Percentiles rank a stretch among this genome's conserved stretches.
These are phyloP conservation scores for Rhadinocentrus ornatus DNA, from an alignment of 2,797 vertebrate species.

Conservation along the genomic window DNA sequence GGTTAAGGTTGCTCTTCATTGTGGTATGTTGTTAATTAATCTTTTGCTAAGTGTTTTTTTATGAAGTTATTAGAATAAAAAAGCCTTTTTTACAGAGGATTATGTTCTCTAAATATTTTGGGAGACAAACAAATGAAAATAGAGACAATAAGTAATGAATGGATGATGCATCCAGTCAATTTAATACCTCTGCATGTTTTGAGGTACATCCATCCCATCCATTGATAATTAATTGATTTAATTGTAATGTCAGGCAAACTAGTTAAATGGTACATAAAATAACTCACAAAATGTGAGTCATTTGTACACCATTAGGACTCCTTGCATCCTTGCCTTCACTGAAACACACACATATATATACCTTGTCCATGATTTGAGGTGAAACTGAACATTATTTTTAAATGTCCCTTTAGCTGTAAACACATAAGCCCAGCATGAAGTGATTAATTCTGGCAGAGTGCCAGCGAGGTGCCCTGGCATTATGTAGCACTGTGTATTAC, in stretches of 20 bases:
- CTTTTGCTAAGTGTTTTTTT: no score
- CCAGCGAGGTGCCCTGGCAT: slow-evolving; percentile 41
- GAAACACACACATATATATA: not conserved
- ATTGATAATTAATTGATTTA: no score
- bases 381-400: slow-evolving; percentile 46
- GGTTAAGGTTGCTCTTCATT: no score
- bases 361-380: slow-evolving; percentile 20
- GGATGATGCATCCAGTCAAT: not conserved
- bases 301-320: no score
- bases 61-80: not conserved
- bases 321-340: no score
- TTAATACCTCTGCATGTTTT: not conserved
- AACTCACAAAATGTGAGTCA: slow-evolving; percentile 35
- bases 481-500: slow-evolving; percentile 55
- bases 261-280: slow-evolving; percentile 53
- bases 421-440: slow-evolving; percentile 38
- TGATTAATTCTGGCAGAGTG: slow-evolving; percentile 56
- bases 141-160: not conserved
- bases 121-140: not conserved
- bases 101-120: not conserved
- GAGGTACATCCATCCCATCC: slow-evolving; percentile 1
- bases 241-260: slow-evolving; percentile 11
- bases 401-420: slow-evolving; percentile 59
- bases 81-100: not conserved
- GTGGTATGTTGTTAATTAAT: no score